Evolutionary conservation across 2,888 invertebrate genomes (phyloP), one percentile per base, ranked within the genome.

Genomic region (Apamea sordens): DNA sequence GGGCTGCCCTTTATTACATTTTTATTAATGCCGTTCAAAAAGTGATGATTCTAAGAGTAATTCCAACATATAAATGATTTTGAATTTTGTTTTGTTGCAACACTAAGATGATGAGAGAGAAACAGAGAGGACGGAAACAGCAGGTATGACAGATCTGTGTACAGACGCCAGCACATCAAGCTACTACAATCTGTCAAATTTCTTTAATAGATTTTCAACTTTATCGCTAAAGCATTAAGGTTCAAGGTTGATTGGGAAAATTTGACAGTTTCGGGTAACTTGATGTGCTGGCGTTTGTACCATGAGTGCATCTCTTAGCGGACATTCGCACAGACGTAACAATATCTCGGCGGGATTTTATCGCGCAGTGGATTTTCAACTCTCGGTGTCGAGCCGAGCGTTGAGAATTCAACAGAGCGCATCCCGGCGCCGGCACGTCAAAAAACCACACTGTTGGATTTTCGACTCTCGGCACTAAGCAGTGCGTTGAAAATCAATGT

Each of bases 21-120:
- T 18, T 1, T 3, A 67, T 5, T 24, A 10, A 6, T 24, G 1
- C 28, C 15, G 10, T 68, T 32, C 1, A 15, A 72, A 28, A 24
- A 7, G 18, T 75, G 41, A 24, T 56, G 21, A 24, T 41, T 18
- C 32, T 32, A 28, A 59, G 15, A 47, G 2, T 36, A 47, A 78
- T 59, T 56, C 21, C 18, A 64, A 47, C 11, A 15, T 67, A 13
- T 61, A 28, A 65, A 41, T 67, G 28, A 79, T 18, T 36, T 79
- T 50, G 3, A 11, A 32, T 82, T 67, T 76, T 61, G 24, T 67
- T 73, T 65, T 81, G 10, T 76, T 81, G 36, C 61, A 68, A 61
- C 53, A 24, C 77, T 68, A 61, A 80, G 76, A 28, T n/a, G 28
- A 36, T n/a, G 50, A 53, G 5, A 47, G 7, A 28, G 18, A 83